Evolutionary conservation across 1,140 invertebrate species (phyloP), one percentile per base, ranked within the genome.

Genomic region (Drosophila sechellia): DNA sequence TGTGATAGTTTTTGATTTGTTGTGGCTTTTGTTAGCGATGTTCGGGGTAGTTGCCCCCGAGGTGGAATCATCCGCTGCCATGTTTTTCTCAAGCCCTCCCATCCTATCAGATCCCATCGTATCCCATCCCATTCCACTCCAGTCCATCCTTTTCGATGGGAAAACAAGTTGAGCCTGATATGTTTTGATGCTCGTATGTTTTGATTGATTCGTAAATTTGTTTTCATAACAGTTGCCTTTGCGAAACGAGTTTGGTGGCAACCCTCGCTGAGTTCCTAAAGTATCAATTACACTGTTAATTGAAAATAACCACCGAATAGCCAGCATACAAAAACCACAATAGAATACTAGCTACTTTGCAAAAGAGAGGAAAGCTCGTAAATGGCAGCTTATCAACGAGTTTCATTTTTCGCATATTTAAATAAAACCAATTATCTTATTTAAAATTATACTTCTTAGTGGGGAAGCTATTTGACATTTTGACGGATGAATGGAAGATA

Each of bases 131-230:
- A 22, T 22, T 22, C 20, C 20, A 22, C 20, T 15, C 15, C 59
- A 53, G 5, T 15, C 6, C 31, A 63, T 31, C 37, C 22, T 74
- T 76, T 72, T 81, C 65, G 43, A 91, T 89, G 78, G 70, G 76
- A 86, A 86, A 89, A 91, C 79, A 61, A 90, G 84, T 56, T 83
- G 71, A 91, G 84, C 58, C 73, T 75, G 59, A 87, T 73, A 90
- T 85, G 81, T 90, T 76, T 85, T 89, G 80, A 91, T 90, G 71
- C 46, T 45, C 40, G 71, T 65, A 91, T 91, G 84, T 91, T 91
- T 87, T 91, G 90, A 91, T 91, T 91, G 90, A 87, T 77, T 91
- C 73, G 75, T 90, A 85, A 90, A 80, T 90, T 73, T 81, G 80
- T 84, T 75, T 81, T 75, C 61, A 78, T 39, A 61, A 71, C 84